These are phyloP conservation scores for Epirrhoe tristata DNA, from an alignment of 2,888 invertebrate species.

Conservation along the genomic window DNA sequence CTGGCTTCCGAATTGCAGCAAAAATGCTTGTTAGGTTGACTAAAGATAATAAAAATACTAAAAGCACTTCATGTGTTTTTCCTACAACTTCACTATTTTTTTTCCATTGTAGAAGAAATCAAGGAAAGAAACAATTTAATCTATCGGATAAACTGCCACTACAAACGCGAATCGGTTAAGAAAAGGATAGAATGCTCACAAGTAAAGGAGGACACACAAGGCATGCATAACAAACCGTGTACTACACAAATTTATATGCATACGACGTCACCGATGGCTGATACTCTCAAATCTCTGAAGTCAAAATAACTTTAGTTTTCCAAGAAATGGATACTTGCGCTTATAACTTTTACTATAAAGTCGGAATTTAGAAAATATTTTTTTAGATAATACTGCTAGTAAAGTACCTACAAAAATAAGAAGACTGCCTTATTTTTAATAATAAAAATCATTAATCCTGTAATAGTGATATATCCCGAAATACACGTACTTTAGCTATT, in stretches of 20 bases:
- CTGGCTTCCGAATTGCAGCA: slow-evolving; percentile 4
- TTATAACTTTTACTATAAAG: not conserved
- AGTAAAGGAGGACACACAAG: slow-evolving; percentile 56
- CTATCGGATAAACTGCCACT: not conserved
- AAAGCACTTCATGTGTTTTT: not conserved
- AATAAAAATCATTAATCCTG: no score
- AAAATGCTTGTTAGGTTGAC: not conserved
- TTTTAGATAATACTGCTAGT: no score
- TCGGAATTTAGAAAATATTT: not conserved
- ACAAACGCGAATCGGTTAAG: slow-evolving; percentile 40
- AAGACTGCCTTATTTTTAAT: no score
- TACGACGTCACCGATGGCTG: slow-evolving; percentile 45
- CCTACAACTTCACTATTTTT: not conserved
- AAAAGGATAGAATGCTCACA: slow-evolving; percentile 53
- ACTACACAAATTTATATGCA: slow-evolving; percentile 60
- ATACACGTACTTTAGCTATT: not conserved
- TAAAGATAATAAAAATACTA: not conserved
- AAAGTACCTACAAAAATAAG: no score
- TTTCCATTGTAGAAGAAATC: not conserved
- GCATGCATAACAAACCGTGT: slow-evolving; percentile 63
- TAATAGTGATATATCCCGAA: no score
- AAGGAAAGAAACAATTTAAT: not conserved
- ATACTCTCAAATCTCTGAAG: slow-evolving; percentile 42
- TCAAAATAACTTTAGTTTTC: slow-evolving; percentile 55
- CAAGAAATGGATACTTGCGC: slow-evolving; percentile 48